phyloP scores from a whole-genome alignment of 2,888 invertebrate genomes.

The Idaea straminata region DNA sequence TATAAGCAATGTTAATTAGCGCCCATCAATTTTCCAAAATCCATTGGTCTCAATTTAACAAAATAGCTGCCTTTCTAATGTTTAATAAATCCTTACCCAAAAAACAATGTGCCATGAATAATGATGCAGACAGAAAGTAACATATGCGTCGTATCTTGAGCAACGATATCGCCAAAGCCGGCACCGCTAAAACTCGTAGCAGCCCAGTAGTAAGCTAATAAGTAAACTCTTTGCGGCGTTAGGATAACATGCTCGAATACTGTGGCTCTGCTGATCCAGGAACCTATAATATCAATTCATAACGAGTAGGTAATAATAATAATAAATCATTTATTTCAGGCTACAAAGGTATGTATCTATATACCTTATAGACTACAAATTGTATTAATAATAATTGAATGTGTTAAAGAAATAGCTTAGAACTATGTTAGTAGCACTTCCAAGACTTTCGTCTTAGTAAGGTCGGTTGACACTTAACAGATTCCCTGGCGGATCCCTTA shows the following conservation, averaged over 20 bases:
- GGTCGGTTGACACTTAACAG: too few relatives aligned
- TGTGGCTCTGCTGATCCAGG: slow-evolving; percentile 62
- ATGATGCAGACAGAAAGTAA: slow-evolving; percentile 63
- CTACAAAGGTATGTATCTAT: too few relatives aligned
- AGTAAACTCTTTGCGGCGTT: slow-evolving; percentile 58
- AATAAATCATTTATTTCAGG: too few relatives aligned
- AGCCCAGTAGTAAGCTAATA: slow-evolving; percentile 72
- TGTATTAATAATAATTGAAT: too few relatives aligned
- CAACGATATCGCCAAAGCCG: slow-evolving; percentile 73
- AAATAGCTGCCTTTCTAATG: not conserved
- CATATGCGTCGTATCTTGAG: slow-evolving; percentile 65
- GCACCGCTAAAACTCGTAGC: slow-evolving; percentile 70
- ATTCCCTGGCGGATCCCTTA: too few relatives aligned
- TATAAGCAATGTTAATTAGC: not conserved
- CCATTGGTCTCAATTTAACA: too few relatives aligned
- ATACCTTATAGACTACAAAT: too few relatives aligned
- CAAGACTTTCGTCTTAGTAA: too few relatives aligned
- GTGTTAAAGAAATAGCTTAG: too few relatives aligned
- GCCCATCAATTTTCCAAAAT: too few relatives aligned
- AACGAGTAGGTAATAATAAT: too few relatives aligned
- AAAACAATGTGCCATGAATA: slow-evolving; percentile 71
- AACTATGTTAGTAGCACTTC: too few relatives aligned
- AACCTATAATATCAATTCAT: slow-evolving; percentile 40
- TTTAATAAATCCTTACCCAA: slow-evolving; percentile 51
- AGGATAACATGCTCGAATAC: slow-evolving; percentile 46